Conservation (phyloP, 2,888 invertebrate species). For the Cephalotes varians region DNA sequence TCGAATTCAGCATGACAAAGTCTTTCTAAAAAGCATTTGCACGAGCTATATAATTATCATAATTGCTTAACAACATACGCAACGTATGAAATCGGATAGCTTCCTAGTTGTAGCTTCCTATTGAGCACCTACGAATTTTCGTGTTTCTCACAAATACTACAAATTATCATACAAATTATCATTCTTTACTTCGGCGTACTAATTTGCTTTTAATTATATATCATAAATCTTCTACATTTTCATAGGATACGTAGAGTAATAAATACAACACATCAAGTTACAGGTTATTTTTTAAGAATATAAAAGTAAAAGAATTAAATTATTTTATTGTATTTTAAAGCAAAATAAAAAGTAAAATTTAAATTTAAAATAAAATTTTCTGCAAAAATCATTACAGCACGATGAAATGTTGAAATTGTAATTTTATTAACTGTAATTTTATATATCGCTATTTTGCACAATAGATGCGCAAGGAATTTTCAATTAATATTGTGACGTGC, state of each 20-base stretch:
- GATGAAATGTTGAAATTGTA: not conserved
- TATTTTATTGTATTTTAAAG: no score
- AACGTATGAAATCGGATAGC: not conserved
- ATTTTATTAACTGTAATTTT: not conserved
- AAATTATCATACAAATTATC: not conserved
- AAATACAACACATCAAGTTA: not conserved
- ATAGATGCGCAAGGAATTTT: not conserved
- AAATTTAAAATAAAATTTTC: not conserved
- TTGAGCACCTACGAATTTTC: not conserved
- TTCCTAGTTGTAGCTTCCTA: not conserved
- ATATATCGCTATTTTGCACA: not conserved
- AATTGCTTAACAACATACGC: not conserved
- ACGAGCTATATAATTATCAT: not conserved
- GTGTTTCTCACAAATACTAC: not conserved
- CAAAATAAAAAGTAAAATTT: not conserved
- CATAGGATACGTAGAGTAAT: not conserved
- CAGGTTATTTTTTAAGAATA: not conserved
- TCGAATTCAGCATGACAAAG: not conserved
- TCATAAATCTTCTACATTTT: not conserved
- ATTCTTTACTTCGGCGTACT: not conserved
- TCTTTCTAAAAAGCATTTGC: not conserved
- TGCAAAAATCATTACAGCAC: not conserved
- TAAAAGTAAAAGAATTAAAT: not conserved
- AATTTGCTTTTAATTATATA: not conserved
- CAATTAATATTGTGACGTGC: not conserved